Evolutionary conservation across 2,113 vertebrate species (phyloP), one percentile per base, ranked within the genome.

Genomic region (Heterotilapia buettikoferi): DNA sequence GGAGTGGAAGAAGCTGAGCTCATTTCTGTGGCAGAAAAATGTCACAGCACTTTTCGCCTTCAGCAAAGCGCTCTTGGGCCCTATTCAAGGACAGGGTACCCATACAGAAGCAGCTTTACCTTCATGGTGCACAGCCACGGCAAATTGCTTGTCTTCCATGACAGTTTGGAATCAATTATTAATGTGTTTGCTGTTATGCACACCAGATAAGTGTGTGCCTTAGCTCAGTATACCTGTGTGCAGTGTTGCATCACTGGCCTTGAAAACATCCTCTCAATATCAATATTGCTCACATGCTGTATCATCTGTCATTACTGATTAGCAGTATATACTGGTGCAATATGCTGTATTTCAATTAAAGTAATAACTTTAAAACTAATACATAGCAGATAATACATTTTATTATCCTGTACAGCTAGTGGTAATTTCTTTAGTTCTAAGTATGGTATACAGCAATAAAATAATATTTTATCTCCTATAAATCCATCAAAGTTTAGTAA

Each of bases 151-250:
- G n/a, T 88, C 53, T 76, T 59, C 31, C 26, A 2, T 82, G 52
- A 78, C 79, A 84, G 56, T 83, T 85, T 91, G 66, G 59, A 88
- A 89, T 90, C 83, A 86, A 31, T 91, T 87, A 87, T 80, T 66
- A 84, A 53, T 88, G n/a, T 78, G 36, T 24, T 80, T 68, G 31
- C 14, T 71, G 33, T 85, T 78, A 9, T 33, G 26, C 71, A 84
- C 52, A 18, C 45, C 82, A 89, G 83, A 83, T 88, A 45, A 78
- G 50, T 50, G 57, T 76, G 40, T 47, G 73, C 43, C 16, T 52
- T 52, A 45, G 21, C 68, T 47, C 53, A 71, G 83, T 61, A 80
- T 47, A 86, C 53, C 63, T 86, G 80, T 84, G 29, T 80, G 73
- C 61, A 47, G 26, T 18, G 38, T 47, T 88, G 81, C 43, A 84